These are phyloP conservation scores for Thryonomys swinderianus DNA, from an alignment of 2,113 vertebrate species.

Conservation along the genomic window DNA sequence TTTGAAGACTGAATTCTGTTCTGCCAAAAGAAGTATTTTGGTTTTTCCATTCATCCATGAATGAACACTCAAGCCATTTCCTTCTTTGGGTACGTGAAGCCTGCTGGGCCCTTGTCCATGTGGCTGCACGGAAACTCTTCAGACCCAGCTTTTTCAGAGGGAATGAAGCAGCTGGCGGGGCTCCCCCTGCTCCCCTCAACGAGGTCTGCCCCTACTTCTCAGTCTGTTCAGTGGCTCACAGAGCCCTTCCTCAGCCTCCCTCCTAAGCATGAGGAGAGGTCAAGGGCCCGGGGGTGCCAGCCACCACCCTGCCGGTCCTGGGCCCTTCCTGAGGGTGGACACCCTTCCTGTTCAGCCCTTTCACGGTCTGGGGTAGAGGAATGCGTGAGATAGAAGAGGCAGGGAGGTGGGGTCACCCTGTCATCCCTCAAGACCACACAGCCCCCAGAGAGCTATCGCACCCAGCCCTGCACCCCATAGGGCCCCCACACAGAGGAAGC, in stretches of 20 bases:
- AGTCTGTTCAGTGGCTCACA: not conserved
- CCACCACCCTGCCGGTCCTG: not conserved
- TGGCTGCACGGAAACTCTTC: not conserved
- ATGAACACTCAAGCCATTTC: not conserved
- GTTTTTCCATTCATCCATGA: not conserved
- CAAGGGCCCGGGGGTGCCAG: not conserved
- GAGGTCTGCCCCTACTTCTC: not conserved
- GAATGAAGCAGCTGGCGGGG: not conserved
- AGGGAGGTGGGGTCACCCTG: not conserved
- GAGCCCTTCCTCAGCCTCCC: not conserved
- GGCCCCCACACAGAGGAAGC: not conserved
- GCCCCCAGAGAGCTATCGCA: not conserved
- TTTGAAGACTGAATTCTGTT: not conserved
- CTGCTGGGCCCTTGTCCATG: not conserved
- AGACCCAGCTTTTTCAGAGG: not conserved
- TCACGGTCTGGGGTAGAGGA: not conserved
- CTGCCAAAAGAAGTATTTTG: not conserved
- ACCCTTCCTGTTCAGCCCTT: not conserved
- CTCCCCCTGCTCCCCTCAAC: not conserved
- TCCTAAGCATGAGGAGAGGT: not conserved
- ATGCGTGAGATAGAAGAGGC: not conserved
- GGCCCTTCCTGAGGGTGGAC: not conserved
- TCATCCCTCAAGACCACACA: not conserved
- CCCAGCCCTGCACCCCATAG: fast-evolving
- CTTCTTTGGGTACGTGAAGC: not conserved